Percentiles rank a stretch among this genome's conserved stretches.
Evolutionary conservation across 2,888 invertebrate species (phyloP).

Genomic region (Protonemura montana): DNA sequence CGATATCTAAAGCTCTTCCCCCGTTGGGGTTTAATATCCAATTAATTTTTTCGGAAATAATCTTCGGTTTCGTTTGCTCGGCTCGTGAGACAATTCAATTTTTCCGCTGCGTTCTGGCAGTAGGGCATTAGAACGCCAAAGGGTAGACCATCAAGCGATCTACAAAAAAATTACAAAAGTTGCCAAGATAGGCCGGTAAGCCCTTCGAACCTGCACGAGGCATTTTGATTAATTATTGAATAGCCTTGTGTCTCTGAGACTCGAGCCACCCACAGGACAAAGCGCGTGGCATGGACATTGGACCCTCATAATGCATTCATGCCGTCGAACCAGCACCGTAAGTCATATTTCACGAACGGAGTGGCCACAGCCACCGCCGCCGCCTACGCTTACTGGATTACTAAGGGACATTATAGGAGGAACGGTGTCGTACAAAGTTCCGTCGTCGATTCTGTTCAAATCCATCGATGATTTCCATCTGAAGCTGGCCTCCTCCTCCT

Average conservation of each 20-base stretch:
- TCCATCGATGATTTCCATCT: too few species aligned
- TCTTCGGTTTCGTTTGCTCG: background rate
- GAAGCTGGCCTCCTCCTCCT: too few species aligned
- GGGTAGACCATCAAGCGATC: background rate
- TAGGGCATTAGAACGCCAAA: background rate
- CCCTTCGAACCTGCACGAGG: background rate
- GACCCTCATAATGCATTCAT: background rate
- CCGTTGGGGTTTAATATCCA: background rate
- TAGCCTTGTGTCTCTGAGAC: background rate
- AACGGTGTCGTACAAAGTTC: background rate
- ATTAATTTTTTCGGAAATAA: slow-evolving; percentile 7
- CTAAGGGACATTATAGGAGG: background rate
- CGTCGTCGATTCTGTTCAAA: background rate
- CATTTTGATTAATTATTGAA: background rate
- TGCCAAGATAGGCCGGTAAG: background rate
- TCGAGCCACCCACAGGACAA: background rate
- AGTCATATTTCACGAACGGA: background rate
- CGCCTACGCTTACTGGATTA: background rate
- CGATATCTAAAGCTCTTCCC: background rate
- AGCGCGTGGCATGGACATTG: background rate
- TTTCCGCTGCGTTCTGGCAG: background rate
- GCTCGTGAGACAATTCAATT: background rate
- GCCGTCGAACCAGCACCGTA: background rate
- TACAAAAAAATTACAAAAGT: background rate
- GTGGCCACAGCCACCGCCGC: background rate